These are phyloP conservation scores for Agrochola litura DNA, from an alignment of 2,888 invertebrate species.

Conservation along the genomic window DNA sequence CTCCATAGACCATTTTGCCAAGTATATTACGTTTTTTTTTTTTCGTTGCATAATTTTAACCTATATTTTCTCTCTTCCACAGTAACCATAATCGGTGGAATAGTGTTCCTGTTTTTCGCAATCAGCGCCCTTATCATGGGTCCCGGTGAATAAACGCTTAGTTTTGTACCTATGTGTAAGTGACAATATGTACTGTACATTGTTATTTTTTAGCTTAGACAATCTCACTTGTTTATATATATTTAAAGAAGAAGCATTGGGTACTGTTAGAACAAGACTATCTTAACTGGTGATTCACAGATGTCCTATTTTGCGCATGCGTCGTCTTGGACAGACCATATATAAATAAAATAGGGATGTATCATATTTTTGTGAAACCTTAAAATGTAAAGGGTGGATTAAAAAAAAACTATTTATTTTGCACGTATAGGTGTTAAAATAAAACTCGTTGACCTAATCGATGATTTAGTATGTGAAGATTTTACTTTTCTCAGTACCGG, in stretches of 20 bases:
- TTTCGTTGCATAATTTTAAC: slow-evolving; percentile 1
- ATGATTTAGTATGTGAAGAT: not conserved
- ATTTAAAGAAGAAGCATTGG: slow-evolving; percentile 29
- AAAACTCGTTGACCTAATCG: not conserved
- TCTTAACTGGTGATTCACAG: slow-evolving; percentile 27
- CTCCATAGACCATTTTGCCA: not conserved
- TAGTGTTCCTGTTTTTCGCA: slow-evolving; percentile 98
- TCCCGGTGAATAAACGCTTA: slow-evolving; percentile 90
- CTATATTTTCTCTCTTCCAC: slow-evolving; percentile 84
- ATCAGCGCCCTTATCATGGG: slow-evolving; percentile 97
- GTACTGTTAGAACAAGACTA: slow-evolving; percentile 42
- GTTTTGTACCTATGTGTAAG: slow-evolving; percentile 72
- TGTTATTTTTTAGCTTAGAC: slow-evolving; percentile 66
- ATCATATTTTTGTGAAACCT: too few relatives aligned
- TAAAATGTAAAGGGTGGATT: not conserved
- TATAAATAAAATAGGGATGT: too few relatives aligned
- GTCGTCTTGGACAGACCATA: not conserved
- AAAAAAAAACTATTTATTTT: not conserved
- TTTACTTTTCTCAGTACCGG: not conserved
- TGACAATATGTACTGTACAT: slow-evolving; percentile 77
- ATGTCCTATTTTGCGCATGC: not conserved
- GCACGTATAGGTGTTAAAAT: not conserved
- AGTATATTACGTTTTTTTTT: not conserved
- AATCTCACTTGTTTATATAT: slow-evolving; percentile 65
- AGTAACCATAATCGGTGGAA: slow-evolving; percentile 99